Percentiles rank a stretch among this genome's conserved stretches.
Conservation (phyloP, 2,888 invertebrate genomes). For the Drosophila paramelanica region DNA sequence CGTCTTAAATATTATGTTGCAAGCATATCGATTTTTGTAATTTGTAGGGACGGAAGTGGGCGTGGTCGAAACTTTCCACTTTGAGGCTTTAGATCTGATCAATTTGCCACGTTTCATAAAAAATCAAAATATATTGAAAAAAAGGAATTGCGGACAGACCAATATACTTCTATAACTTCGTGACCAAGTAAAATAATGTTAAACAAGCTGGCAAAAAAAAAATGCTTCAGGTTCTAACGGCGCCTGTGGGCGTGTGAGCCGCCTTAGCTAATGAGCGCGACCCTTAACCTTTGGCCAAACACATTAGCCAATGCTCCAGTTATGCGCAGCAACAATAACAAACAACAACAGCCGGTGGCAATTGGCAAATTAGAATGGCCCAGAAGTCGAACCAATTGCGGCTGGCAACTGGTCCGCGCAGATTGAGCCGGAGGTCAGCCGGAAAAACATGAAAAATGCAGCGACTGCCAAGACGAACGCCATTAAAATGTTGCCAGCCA, state of each 20-base stretch:
- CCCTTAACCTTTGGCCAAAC: conserved; percentile 59
- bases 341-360: conserved; percentile 43
- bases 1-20: no score
- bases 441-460: conserved; percentile 81
- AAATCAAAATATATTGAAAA: no score
- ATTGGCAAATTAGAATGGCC: conserved; percentile 75
- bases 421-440: conserved; percentile 69
- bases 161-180: no score
- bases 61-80: no score
- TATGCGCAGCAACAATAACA: conserved; percentile 24
- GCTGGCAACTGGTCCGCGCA: conserved; percentile 60
- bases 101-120: no score
- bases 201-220: conserved; percentile 53
- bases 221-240: conserved; percentile 33
- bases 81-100: no score
- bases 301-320: conserved; percentile 66
- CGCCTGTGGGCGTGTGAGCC: conserved; percentile 44
- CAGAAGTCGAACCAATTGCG: conserved; percentile 54
- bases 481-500: conserved; percentile 50
- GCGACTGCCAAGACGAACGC: conserved; percentile 30
- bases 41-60: no score
- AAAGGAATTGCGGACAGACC: no score
- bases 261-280: conserved; percentile 55
- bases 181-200: conserved; percentile 7
- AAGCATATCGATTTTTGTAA: no score